Base-by-base conservation (phyloP, 2,797 vertebrate species). In the Carduelis carduelis region DNA sequence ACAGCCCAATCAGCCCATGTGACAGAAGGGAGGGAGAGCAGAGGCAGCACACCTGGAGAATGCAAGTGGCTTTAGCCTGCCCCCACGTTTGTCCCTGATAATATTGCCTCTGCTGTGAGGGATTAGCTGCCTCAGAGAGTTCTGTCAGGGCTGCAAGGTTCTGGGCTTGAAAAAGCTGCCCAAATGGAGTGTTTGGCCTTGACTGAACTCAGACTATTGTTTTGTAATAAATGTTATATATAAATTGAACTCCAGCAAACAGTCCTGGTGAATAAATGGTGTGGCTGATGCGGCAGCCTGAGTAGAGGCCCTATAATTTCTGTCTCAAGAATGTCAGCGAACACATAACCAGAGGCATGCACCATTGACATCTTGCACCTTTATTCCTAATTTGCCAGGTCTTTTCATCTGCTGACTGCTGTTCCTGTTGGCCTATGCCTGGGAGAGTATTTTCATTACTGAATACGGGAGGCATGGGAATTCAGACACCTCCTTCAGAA, bases 401-500 rank as follows among this genome's bases (percentile, higher is more conserved):
- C 27, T 91, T 92, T 80, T 83, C 14, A 39, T 78, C 50, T 86
- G 20, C 65, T 61, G 43, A 35, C 76, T 86, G 26, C 37, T 75
- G 55, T 28, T 95, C 1, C 0, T 74, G 26, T 47, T 83, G 60
- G 65, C 26, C 46, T 57, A 28, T 6, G 12, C 50, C 52, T 79
- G 59, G 23, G 39, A 80, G 89, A 82, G n/a, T 2, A 1, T 81
- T 91, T 91, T 91, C 55, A 66, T 90, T 93, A 74, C 55, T 72
- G 83, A 87, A n/a, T 17, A 57, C 4, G 18, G 56, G 30, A 76
- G 39, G 70, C 49, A 70, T 11, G 56, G 68, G 81, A 93, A 89
- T 93, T 87, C 74, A 87, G 71, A 77, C 70, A 60, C 81, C 71
- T 90, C 87, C 92, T 90, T 72, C 53, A 63, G 83, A 90, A 68